Evolutionary conservation across 2,113 vertebrate species (phyloP), one percentile per base, ranked within the genome.

Genomic region (Hyaena hyaena): DNA sequence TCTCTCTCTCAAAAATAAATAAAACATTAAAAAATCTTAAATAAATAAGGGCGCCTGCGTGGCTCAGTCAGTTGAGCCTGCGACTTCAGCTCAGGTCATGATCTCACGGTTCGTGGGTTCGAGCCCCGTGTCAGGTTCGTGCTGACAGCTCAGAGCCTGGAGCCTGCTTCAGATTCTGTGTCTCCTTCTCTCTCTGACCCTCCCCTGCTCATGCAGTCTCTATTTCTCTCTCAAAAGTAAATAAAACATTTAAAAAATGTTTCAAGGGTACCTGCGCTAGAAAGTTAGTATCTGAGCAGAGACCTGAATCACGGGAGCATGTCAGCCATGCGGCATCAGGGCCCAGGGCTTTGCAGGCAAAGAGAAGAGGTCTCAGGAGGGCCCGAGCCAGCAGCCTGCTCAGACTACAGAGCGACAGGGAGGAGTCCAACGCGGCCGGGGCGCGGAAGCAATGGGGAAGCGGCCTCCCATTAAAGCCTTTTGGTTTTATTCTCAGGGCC

Each of bases 321-420:
- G 31, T 39, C 17, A 45, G n/a, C 74, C 8, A 9, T 4, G 16
- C 50, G 24, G 35, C 10, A 7, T 31, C 28, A 48, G 61, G 11
- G n/a, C 8, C 19, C 15, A 53, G 39, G 39, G 11, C 23, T 66
- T 53, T 43, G 11, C 55, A 53, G 19, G 17, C 76, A 74, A 43
- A 76, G 21, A 55, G 21, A 66, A 33, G 21, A 12, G 35, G n/a
- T 24, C 21, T n/a, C 6, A 3, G 6, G 10, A 2, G 16, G 45
- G n/a, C 31, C 65, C 43, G 79, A 43, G 55, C 14, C 4, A 33
- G 69, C 45, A 50, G 61, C 14, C 82, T 33, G 12, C 58, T 15
- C 1, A 0, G 12, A 10, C 1, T 84, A 77, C 5, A 15, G 1
- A 5, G 2, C 11, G 31, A 33, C 21, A 88, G 12, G 43, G 45